Conservation (phyloP, 2,113 vertebrate genomes). For the Choloepus hoffmanni region DNA sequence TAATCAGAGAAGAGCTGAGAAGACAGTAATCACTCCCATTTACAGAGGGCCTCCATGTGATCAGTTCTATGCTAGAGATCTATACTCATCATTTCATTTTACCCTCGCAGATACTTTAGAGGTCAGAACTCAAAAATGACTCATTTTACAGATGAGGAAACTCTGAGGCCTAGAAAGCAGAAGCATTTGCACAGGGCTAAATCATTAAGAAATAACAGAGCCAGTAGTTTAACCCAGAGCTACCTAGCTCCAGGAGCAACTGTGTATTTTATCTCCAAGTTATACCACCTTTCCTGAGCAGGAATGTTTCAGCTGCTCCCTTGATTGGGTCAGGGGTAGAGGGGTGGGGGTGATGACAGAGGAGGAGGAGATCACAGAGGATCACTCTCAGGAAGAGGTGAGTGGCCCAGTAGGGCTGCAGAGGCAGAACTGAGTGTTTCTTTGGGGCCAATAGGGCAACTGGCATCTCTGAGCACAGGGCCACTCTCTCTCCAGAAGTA, state of each 20-base stretch:
- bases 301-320: neutral
- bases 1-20: neutral
- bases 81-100: neutral
- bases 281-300: neutral
- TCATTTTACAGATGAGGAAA: neutral
- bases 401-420: neutral
- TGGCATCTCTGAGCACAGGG: neutral
- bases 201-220: neutral
- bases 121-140: neutral
- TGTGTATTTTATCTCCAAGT: neutral
- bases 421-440: neutral
- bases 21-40: neutral
- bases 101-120: neutral
- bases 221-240: neutral
- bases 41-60: neutral
- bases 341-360: neutral
- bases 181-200: neutral
- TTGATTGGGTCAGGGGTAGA: neutral
- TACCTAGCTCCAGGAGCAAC: neutral
- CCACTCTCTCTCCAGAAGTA: neutral
- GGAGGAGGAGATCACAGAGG: neutral
- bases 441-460: neutral
- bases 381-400: neutral
- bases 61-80: neutral
- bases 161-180: neutral